Evolutionary conservation across 2,797 vertebrate species (phyloP).

Genomic region (Pipistrellus pygmaeus): DNA sequence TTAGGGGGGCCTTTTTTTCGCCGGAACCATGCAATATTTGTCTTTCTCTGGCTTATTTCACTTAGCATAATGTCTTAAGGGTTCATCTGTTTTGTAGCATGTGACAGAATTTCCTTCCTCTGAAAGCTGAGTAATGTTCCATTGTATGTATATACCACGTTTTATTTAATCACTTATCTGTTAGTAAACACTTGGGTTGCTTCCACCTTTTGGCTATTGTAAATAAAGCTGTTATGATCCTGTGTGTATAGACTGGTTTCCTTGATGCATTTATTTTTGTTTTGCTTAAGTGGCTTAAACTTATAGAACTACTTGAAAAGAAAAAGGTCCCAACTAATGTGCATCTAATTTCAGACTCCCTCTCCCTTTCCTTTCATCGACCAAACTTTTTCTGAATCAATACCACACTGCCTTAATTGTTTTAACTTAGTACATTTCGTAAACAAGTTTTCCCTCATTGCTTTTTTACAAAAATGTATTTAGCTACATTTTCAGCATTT

Average conservation of each 20-base stretch:
- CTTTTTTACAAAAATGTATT: constrained; percentile 29
- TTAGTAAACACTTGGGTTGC: not conserved
- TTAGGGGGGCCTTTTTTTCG: too few species aligned
- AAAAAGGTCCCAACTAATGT: not conserved
- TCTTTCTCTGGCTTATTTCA: not conserved
- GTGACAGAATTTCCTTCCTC: not conserved
- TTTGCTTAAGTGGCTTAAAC: not conserved
- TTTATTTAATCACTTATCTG: not conserved
- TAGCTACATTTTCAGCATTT: constrained; percentile 18
- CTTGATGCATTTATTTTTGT: not conserved
- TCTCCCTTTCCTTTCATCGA: constrained; percentile 12
- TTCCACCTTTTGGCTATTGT: not conserved
- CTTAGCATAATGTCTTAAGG: not conserved
- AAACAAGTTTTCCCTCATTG: constrained; percentile 9
- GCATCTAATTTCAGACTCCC: constrained; percentile 6
- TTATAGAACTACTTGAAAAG: not conserved
- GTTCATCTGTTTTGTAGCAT: not conserved
- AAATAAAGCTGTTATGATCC: not conserved
- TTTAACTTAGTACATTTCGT: not conserved
- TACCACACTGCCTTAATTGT: constrained; percentile 31
- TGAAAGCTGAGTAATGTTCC: not conserved
- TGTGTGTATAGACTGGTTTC: not conserved
- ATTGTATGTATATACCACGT: not conserved
- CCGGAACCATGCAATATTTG: not conserved
- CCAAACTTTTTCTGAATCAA: not conserved